Evolutionary conservation across 2,113 vertebrate species (phyloP).

Genomic region (Bagarius yarrelli): DNA sequence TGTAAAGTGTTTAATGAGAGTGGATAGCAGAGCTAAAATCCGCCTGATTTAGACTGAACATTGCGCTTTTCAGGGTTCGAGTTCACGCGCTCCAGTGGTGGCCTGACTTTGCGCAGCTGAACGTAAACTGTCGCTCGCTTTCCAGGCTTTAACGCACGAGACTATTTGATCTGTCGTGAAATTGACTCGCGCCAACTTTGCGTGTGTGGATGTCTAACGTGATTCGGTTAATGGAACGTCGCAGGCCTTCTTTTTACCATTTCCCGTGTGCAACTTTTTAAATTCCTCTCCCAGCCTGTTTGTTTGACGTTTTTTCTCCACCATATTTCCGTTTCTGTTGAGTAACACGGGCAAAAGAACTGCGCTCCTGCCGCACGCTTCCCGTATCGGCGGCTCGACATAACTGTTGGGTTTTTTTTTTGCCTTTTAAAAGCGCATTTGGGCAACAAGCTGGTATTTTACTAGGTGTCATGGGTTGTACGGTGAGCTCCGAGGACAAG

Average conservation of each 20-base stretch:
- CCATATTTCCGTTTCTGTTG: conserved; percentile 8
- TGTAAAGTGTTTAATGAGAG: not conserved
- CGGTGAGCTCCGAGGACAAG: conserved; percentile 93
- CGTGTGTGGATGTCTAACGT: not conserved
- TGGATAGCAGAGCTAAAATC: not conserved
- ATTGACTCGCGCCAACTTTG: conserved; percentile 26
- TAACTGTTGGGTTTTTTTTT: not conserved
- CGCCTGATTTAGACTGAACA: not conserved
- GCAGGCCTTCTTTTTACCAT: not conserved
- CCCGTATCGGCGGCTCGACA: not conserved
- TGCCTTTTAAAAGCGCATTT: conserved; percentile 20
- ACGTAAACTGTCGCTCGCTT: not conserved
- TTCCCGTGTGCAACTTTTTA: conserved; percentile 24
- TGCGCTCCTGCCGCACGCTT: conserved; percentile 2
- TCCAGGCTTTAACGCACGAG: not conserved
- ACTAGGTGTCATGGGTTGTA: conserved; percentile 85
- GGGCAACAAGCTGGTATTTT: conserved; percentile 39
- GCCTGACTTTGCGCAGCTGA: not conserved
- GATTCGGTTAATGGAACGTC: conserved; percentile 36
- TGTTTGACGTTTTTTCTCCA: not conserved
- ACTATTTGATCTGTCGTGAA: not conserved
- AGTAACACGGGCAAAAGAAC: not conserved
- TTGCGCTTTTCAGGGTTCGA: not conserved
- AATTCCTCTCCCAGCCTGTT: not conserved
- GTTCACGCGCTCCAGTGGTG: not conserved